Conservation (phyloP, 2,797 vertebrate genomes). For the Triplophysa yarkandensis region DNA sequence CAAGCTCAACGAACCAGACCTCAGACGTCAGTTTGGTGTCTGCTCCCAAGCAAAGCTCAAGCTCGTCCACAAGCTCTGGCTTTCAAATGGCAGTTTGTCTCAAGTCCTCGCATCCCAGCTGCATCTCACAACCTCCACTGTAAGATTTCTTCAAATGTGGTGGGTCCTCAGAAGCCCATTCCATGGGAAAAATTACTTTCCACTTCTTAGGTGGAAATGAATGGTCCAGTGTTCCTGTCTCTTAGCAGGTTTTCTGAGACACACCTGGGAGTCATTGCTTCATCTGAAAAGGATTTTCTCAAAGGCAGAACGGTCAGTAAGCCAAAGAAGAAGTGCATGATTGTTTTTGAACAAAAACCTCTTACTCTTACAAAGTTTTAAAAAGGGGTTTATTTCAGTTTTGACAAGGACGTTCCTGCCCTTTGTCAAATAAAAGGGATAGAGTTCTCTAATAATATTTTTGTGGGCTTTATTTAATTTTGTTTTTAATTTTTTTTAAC, state of each 20-base stretch:
- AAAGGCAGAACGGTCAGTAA: slow-evolving; percentile 30
- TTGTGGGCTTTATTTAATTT: too few relatives aligned
- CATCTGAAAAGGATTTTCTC: slow-evolving; percentile 40
- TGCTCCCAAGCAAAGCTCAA: slow-evolving; percentile 3
- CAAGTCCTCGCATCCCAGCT: slow-evolving; percentile 19
- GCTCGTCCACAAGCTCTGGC: background rate
- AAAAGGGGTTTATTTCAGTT: too few relatives aligned
- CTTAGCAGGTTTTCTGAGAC: slow-evolving; percentile 32
- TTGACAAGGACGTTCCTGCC: too few relatives aligned
- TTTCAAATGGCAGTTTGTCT: background rate
- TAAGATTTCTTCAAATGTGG: slow-evolving; percentile 42
- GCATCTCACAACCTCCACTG: slow-evolving; percentile 34
- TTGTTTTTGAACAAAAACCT: too few relatives aligned
- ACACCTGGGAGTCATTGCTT: slow-evolving; percentile 32
- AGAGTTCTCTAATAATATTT: too few relatives aligned
- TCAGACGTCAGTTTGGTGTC: background rate
- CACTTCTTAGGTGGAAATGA: slow-evolving; percentile 37
- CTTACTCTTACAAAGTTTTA: too few relatives aligned
- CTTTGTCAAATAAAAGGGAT: too few relatives aligned
- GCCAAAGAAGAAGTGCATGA: slow-evolving; percentile 6
- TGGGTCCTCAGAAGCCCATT: slow-evolving; percentile 32
- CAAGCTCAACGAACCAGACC: slow-evolving; percentile 18
- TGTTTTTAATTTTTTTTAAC: too few relatives aligned
- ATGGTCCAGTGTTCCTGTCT: slow-evolving; percentile 17
- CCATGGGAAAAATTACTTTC: slow-evolving; percentile 22